Evolutionary conservation across 2,797 vertebrate species (phyloP).

Genomic region (Enteromius fasciolatus): DNA sequence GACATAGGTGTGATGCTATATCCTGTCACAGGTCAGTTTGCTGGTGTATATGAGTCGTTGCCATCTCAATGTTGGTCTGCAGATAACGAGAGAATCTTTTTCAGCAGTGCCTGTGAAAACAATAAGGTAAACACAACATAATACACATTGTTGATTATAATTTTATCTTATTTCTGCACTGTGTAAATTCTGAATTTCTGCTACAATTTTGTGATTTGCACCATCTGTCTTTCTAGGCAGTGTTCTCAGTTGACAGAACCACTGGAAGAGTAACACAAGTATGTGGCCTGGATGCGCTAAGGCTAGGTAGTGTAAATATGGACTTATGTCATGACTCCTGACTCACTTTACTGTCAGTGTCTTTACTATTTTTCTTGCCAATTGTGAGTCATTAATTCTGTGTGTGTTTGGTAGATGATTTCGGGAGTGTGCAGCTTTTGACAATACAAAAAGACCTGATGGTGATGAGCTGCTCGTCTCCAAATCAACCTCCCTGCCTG

Average conservation of each 20-base stretch:
- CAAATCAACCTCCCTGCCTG: constrained; percentile 66
- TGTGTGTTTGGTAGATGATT: constrained; percentile 54
- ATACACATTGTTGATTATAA: not conserved
- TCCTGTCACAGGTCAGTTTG: constrained; percentile 71
- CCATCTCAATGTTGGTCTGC: constrained; percentile 79
- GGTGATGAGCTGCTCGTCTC: constrained; percentile 82
- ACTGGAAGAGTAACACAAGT: constrained; percentile 73
- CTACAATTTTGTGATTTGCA: too few species aligned
- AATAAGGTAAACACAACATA: constrained; percentile 70
- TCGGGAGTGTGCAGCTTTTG: constrained; percentile 83
- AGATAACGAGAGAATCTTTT: constrained; percentile 76
- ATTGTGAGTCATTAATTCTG: not conserved
- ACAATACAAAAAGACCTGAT: constrained; percentile 81
- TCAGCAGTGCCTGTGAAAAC: constrained; percentile 82
- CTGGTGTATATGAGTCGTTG: constrained; percentile 77
- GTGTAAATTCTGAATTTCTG: too few species aligned
- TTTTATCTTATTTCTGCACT: too few species aligned
- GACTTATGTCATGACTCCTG: not conserved
- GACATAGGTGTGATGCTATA: not conserved
- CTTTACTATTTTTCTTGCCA: constrained; percentile 20
- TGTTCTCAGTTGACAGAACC: constrained; percentile 79
- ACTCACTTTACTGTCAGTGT: not conserved
- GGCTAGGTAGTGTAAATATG: constrained; percentile 26
- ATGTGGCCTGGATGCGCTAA: constrained; percentile 72
- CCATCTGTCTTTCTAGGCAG: constrained; percentile 69